Evolutionary conservation across 2,797 vertebrate species (phyloP), one percentile per base, ranked within the genome.

Genomic region (Sebastes trivittatus): DNA sequence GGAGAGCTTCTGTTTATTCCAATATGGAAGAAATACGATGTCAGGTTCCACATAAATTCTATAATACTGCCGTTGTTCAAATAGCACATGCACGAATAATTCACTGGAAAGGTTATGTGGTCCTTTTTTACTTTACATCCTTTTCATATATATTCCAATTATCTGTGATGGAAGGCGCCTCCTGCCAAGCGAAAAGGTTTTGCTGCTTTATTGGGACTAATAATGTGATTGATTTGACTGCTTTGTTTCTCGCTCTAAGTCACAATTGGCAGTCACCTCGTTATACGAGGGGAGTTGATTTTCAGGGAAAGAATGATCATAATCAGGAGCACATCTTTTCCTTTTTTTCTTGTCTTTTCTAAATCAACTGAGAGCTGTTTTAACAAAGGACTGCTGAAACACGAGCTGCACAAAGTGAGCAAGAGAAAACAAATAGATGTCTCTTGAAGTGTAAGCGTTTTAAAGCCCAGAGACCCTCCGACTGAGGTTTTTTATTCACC

Each of bases 401-500:
- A 71, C 14, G 34, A 20, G 18, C 62, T 18, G 49, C 34, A 72
- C 9, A 62, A 65, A 67, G 14, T 3, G n/a, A 79, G 49, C 10
- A 11, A 58, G 46, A 84, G 59, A 38, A 75, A 89, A 74, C 23
- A 72, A 87, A 90, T 22, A 11, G 23, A 66, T 62, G 18, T 82
- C 29, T 79, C 29, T 29, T 66, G 23, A 86, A 86, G 85, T 67
- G 36, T 49, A 56, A 82, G 23, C 1, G 0, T 84, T 81, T 85
- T 42, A 77, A 79, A 82, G 29, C 59, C 46, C 34, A 67, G 25
- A 72, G 32, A 83, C 71, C 77, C 56, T 83, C 70, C 38, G 72
- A 20, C 72, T 78, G 78, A 77, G 84, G 90, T 89, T 94, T 91
- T 95, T 95, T 90, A 91, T 92, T 85, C 80, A 84, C 75, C 87